Base-by-base conservation (phyloP, 2,888 invertebrate species). In the Prenolepis imparis region DNA sequence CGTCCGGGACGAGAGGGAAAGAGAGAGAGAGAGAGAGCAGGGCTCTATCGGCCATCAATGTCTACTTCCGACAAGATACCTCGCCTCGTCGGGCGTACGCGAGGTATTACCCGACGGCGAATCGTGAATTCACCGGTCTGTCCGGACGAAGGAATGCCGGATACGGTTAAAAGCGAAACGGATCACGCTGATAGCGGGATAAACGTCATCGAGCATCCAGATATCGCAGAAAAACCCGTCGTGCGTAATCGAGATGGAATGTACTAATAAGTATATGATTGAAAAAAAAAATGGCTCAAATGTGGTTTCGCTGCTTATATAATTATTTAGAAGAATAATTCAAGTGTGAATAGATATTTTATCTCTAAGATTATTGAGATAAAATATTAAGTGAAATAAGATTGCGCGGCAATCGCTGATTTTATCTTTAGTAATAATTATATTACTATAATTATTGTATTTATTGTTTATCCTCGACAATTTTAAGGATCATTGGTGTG, bases 51-150 rank as follows among this genome's bases (percentile, higher is more conserved):
- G 84, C 91, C 89, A 89, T 90, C 90, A 86, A 88, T 88, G 90
- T 86, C 85, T 68, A 89, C 90, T 90, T 90, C 90, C 90, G 90
- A 88, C 90, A 90, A 90, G 88, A 78, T 89, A 88, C 82, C 86
- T 82, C 77, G 70, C 66, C 70, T 70, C 52, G 68, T 73, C 59
- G 44, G 66, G 36, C 70, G 74, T 81, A 64, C 77, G 75, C 78
- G 82, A 39, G 66, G 78, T 72, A 44, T 68, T 75, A 80, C 78
- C 85, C 74, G 73, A 72, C 41, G 59, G 59, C 44, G 73, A 90
- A 88, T 86, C 86, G 75, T 73, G 83, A 66, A 90, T 89, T 84
- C 86, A 87, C 86, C 81, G 74, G 85, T 70, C 78, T 59, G 44
- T 39, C 66, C 48, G 36, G 41, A 55, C 36, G 32, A 55, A 32